Percentiles rank a stretch among this genome's conserved stretches.
These are phyloP conservation scores for Ceryle rudis DNA, from an alignment of 2,797 vertebrate genomes.

Conservation along the genomic window DNA sequence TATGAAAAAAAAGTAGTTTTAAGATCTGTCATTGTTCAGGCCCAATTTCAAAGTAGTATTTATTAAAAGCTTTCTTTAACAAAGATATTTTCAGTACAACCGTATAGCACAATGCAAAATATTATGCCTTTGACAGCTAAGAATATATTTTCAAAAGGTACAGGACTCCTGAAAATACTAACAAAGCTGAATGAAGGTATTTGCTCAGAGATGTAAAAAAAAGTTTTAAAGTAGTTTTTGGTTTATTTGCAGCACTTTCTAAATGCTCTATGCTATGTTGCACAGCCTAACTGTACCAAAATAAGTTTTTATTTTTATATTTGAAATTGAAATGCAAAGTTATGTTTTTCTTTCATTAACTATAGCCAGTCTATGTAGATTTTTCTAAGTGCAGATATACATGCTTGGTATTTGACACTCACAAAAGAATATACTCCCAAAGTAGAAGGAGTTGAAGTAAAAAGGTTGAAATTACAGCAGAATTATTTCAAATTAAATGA, in stretches of 20 bases:
- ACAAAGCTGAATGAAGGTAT: slow-evolving; percentile 6
- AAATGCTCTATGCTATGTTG: background rate
- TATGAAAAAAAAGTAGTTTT: background rate
- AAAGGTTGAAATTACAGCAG: background rate
- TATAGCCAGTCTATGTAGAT: background rate
- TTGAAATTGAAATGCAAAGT: background rate
- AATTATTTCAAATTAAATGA: slow-evolving; percentile 5
- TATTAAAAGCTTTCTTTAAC: slow-evolving; percentile 13
- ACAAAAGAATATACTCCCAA: background rate
- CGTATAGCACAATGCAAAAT: background rate
- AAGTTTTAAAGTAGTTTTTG: background rate
- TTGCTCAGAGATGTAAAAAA: background rate
- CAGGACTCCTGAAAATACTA: background rate
- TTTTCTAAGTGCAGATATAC: background rate
- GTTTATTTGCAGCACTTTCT: slow-evolving; percentile 22
- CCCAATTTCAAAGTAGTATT: slow-evolving; percentile 38
- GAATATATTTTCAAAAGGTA: slow-evolving; percentile 22
- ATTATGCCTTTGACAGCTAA: background rate
- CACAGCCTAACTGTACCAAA: background rate
- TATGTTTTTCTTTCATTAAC: background rate
- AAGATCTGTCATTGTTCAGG: background rate
- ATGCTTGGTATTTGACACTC: background rate
- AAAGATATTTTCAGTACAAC: background rate
- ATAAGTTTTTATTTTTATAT: background rate
- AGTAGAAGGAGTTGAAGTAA: background rate